These are phyloP conservation scores for Melanostigma gelatinosum DNA, from an alignment of 2,113 vertebrate species.

Conservation along the genomic window DNA sequence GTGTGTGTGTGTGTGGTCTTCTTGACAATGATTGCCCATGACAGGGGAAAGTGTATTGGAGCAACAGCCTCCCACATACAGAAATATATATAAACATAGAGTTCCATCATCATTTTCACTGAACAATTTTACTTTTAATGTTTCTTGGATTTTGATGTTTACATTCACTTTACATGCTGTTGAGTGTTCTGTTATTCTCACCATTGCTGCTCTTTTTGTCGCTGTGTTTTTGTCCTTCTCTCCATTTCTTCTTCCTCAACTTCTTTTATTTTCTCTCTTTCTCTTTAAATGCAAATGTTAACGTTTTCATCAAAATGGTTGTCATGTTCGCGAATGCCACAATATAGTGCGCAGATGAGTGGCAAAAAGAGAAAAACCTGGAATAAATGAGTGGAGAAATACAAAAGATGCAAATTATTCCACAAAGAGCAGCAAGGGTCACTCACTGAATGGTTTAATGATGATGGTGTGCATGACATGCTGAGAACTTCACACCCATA, in stretches of 20 bases:
- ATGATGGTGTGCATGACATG: neutral
- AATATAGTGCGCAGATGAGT: neutral
- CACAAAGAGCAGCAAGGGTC: neutral
- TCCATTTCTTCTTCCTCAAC: neutral
- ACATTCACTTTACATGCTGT: neutral
- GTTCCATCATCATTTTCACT: conserved; percentile 5
- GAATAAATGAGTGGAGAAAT: conserved; percentile 7
- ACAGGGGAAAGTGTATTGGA: conserved; percentile 63
- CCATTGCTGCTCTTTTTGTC: neutral
- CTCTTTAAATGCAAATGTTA: neutral
- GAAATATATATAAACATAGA: conserved; percentile 35
- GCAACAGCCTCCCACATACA: conserved; percentile 40
- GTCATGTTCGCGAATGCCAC: neutral
- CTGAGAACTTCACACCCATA: neutral
- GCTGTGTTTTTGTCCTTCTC: neutral
- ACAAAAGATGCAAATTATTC: conserved; percentile 1
- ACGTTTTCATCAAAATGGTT: neutral
- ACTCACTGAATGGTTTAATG: neutral
- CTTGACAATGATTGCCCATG: conserved; percentile 72
- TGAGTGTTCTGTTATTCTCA: neutral
- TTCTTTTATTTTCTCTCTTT: neutral
- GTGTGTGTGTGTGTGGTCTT: conserved; percentile 26
- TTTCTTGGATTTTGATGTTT: conserved; percentile 5
- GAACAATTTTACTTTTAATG: conserved; percentile 10
- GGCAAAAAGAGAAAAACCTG: neutral